These are phyloP conservation scores for Gallinago solitaria DNA, from an alignment of 2,797 vertebrate species.

Conservation along the genomic window DNA sequence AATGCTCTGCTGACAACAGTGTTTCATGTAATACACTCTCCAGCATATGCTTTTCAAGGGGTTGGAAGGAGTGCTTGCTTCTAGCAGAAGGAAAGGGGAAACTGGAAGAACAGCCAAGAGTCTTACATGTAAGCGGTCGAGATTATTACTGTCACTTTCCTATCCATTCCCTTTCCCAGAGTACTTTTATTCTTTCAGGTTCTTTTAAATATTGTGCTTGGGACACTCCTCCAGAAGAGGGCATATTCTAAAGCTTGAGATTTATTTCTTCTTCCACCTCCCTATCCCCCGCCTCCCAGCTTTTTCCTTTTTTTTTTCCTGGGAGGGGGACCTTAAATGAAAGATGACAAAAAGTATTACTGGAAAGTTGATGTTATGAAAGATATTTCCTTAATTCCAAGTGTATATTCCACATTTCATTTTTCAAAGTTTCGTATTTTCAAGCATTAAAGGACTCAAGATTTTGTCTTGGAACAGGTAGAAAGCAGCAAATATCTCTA, in stretches of 20 bases:
- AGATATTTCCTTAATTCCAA: not conserved
- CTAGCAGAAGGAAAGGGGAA: not conserved
- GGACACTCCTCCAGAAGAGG: not conserved
- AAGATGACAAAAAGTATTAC: not conserved
- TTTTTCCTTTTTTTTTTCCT: no score
- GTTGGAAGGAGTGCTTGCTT: not conserved
- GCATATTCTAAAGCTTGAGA: not conserved
- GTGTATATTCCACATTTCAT: not conserved
- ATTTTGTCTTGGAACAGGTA: not conserved
- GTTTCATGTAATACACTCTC: not conserved
- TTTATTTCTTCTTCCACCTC: rapidly evolving
- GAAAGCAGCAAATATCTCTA: not conserved
- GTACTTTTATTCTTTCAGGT: not conserved
- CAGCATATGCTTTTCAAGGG: not conserved
- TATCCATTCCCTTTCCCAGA: not conserved
- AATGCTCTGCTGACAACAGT: slow-evolving; percentile 13
- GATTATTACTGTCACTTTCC: not conserved
- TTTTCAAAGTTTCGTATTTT: not conserved
- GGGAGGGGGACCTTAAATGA: not conserved
- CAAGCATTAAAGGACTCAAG: not conserved
- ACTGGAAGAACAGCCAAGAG: not conserved
- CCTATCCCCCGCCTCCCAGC: no score
- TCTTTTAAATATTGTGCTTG: not conserved
- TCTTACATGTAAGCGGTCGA: rapidly evolving
- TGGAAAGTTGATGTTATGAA: not conserved